Percentiles rank a stretch among this genome's conserved stretches.
Evolutionary conservation across 2,797 vertebrate genomes (phyloP).

Genomic region (Labroides dimidiatus): DNA sequence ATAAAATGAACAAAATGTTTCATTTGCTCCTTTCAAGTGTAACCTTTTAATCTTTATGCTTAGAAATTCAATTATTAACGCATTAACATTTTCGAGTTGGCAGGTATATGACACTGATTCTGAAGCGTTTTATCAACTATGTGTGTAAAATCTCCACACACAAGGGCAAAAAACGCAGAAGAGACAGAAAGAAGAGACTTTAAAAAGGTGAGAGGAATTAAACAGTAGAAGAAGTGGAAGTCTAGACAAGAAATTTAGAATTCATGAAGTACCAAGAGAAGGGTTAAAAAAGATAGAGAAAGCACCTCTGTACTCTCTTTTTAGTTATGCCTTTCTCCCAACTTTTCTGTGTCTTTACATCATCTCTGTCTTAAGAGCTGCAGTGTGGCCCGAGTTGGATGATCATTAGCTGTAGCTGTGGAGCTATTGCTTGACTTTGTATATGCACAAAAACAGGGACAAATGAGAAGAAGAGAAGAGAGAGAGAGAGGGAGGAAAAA

Average conservation of each 20-base stretch:
- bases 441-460: neutral
- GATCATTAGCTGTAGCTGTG: conserved; percentile 37
- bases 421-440: conserved; percentile 1
- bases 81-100: neutral
- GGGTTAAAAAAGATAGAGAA: conserved; percentile 19
- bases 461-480: conserved; percentile 13
- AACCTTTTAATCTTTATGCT: neutral
- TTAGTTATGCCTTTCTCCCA: conserved; percentile 18
- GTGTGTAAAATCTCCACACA: neutral
- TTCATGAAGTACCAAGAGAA: conserved; percentile 17
- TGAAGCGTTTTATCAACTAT: neutral
- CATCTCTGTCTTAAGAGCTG: conserved; percentile 19
- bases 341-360: neutral
- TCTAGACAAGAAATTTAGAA: neutral
- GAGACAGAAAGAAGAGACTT: neutral
- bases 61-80: neutral
- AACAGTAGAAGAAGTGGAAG: neutral
- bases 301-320: conserved; percentile 13
- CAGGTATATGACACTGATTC: neutral
- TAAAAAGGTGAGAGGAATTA: neutral
- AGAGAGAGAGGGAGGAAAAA: conserved; percentile 1
- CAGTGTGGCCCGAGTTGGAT: conserved; percentile 28
- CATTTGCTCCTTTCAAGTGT: conserved; percentile 1
- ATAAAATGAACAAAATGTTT: neutral
- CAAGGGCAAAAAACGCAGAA: neutral